These are phyloP conservation scores for Palythoa caribaeorum DNA, from an alignment of 92 coral and sea anemone genomes.

Conservation along the genomic window DNA sequence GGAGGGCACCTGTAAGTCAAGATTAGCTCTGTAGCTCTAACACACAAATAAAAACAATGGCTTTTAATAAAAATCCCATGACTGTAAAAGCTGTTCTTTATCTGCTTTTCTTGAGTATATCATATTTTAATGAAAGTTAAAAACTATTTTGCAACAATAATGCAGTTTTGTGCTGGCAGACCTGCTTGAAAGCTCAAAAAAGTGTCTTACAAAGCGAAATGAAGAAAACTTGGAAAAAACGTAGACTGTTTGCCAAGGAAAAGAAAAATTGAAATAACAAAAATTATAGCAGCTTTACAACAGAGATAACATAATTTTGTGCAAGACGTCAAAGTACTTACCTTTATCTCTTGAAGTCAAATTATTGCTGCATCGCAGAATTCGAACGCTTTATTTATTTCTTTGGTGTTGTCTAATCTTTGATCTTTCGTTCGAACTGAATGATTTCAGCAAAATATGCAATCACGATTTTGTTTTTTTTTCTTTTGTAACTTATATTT, in stretches of 20 bases:
- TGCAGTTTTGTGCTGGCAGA: background rate
- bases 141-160: background rate
- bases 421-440: background rate
- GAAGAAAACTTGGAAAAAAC: background rate
- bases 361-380: background rate
- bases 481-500: background rate
- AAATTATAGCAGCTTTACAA: background rate
- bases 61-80: slow-evolving; percentile 1
- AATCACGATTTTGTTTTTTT: background rate
- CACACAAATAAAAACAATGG: slow-evolving; percentile 3
- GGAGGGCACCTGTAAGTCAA: slow-evolving; percentile 21
- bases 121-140: slow-evolving; percentile 6
- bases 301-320: background rate
- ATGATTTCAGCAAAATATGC: background rate
- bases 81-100: slow-evolving; percentile 5
- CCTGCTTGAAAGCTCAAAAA: background rate
- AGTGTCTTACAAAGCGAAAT: background rate
- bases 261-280: background rate
- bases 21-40: slow-evolving; percentile 22
- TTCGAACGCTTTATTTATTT: background rate
- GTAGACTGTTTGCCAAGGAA: background rate
- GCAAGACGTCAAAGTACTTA: background rate
- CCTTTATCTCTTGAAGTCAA: background rate
- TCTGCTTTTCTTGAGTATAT: slow-evolving; percentile 31
- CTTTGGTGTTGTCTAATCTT: background rate